Conservation (phyloP, 2,113 vertebrate genomes). For the Todiramphus chloris region DNA sequence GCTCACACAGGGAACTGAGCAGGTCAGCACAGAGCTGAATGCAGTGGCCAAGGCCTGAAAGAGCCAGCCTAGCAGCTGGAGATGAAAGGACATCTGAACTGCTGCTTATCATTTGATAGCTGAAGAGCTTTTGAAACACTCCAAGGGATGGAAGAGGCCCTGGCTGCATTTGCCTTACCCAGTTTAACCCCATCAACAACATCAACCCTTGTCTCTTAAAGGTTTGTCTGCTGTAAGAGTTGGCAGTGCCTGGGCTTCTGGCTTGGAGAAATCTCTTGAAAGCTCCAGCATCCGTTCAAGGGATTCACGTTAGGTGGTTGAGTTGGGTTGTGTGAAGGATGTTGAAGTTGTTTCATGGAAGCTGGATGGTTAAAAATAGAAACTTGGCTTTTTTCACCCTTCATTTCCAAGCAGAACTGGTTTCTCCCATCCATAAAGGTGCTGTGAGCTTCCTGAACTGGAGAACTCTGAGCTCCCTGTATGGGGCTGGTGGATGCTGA, state of each 20-base stretch:
- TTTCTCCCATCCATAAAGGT: accelerated
- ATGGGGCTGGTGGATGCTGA: accelerated
- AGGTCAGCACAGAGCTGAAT: background rate
- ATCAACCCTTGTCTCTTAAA: background rate
- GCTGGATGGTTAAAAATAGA: background rate
- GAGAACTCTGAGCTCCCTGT: background rate
- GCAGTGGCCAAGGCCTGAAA: background rate
- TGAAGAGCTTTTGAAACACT: background rate
- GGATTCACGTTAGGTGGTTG: background rate
- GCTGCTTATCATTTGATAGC: background rate
- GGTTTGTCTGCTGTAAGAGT: background rate
- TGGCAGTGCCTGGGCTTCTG: accelerated
- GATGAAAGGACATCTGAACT: background rate
- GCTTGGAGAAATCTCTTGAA: background rate
- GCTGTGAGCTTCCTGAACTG: accelerated
- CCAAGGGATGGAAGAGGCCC: background rate
- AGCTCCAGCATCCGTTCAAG: background rate
- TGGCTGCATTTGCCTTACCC: background rate
- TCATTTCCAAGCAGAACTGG: background rate
- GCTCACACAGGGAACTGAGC: background rate
- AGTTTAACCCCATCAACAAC: background rate
- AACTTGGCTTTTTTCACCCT: background rate
- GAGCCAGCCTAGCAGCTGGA: background rate
- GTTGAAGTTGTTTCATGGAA: background rate
- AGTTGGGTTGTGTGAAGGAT: background rate